Evolutionary conservation across 1,140 invertebrate species (phyloP), one percentile per base, ranked within the genome.

Genomic region (Chironomus striatipennis): DNA sequence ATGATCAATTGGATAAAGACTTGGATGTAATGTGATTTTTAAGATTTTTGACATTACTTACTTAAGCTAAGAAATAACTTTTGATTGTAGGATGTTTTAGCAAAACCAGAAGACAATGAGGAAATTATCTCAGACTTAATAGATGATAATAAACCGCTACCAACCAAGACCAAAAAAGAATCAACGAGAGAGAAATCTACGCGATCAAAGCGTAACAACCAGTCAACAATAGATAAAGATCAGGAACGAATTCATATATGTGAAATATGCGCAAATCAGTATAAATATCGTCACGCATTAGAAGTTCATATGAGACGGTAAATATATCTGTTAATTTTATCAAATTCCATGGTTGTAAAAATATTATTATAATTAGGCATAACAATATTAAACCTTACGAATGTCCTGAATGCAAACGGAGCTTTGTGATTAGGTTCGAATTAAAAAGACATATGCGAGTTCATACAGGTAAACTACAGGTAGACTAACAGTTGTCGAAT

Each of bases 391-490:
- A 80, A 65, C 80, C 80, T 0, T 80, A 80, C 43, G 78, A 81
- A 74, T 82, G 81, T 79, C 80, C 81, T 79, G 81, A 78, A 34
- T 82, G 81, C 72, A 78, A 79, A 15, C 80, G 80, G 75, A 80
- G 80, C 0, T 82, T 82, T 77, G 80, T 82, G 18, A 81, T 81
- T 1, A 79, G 80, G 72, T 80, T 82, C n/a, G 81, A 82, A 72
- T 47, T 82, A 43, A 77, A 78, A 5, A 79, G 81, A 0, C 81
- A 82, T 47, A 82, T 82, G 79, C 81, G 65, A 70, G 20, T 21
- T 6, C 87, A 89, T 81, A 87, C 84, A 75, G 88, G 88, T 21
- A n/a, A n/a, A n/a, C n/a, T n/a, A n/a, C n/a, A n/a, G n/a, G n/a
- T n/a, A n/a, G n/a, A n/a, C n/a, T n/a, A n/a, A n/a, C n/a, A n/a